These are phyloP conservation scores for Lasius platythorax DNA, from an alignment of 2,888 invertebrate species.

Conservation along the genomic window DNA sequence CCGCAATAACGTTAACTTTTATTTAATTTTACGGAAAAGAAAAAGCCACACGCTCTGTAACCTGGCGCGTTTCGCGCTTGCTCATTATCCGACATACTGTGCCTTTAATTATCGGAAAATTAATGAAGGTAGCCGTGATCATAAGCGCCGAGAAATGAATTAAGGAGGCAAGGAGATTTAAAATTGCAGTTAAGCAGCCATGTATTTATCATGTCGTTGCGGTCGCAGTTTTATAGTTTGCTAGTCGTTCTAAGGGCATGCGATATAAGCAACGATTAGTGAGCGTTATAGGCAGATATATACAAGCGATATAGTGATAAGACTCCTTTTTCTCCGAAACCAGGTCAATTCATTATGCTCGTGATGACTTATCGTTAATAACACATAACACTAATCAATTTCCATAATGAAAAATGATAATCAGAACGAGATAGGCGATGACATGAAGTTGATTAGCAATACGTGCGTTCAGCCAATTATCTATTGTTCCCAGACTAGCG, in stretches of 20 bases:
- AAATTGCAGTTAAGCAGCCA: not conserved
- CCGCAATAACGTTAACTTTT: not conserved
- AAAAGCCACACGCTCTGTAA: not conserved
- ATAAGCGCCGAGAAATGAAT: conserved; percentile 34
- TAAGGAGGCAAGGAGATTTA: conserved; percentile 25
- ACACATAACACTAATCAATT: conserved; percentile 43
- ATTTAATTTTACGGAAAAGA: conserved; percentile 4
- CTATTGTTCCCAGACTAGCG: conserved; percentile 5
- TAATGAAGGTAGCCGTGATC: conserved; percentile 36
- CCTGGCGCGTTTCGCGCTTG: not conserved
- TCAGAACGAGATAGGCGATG: conserved; percentile 25
- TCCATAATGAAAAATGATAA: conserved; percentile 45
- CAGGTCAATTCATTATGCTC: conserved; percentile 23
- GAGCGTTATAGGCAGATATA: not conserved
- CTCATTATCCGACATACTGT: conserved; percentile 12
- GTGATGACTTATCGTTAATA: conserved; percentile 28
- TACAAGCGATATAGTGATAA: not conserved
- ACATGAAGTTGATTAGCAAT: conserved; percentile 19
- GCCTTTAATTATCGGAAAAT: conserved; percentile 48
- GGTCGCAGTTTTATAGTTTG: conserved; percentile 26
- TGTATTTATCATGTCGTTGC: conserved; percentile 15
- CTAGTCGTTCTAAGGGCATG: not conserved
- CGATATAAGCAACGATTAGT: conserved; percentile 21
- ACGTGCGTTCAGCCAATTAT: not conserved
- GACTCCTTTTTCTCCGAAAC: not conserved